Evolutionary conservation across 2,113 vertebrate genomes (phyloP), one percentile per base, ranked within the genome.

Genomic region (Lepus europaeus): DNA sequence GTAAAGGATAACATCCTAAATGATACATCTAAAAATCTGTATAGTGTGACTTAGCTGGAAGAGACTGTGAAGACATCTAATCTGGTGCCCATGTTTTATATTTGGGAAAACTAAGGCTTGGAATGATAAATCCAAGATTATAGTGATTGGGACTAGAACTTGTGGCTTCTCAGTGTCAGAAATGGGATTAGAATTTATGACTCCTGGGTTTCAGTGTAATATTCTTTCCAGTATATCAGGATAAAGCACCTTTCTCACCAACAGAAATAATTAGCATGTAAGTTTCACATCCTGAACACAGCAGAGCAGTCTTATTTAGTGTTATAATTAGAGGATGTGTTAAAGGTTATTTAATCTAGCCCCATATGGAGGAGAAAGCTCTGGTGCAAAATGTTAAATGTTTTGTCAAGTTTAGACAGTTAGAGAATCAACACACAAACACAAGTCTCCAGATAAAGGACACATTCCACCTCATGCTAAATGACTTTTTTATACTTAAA

Each of bases 231-330:
- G 9, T 51, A 33, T 51, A 25, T 77, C 76, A 93, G 16, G 25
- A 85, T 66, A 90, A 92, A 92, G 2, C 29, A 90, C 76, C 80
- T 82, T 64, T 92, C 78, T 90, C 31, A 49, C n/a, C 63, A 91
- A 23, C 82, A 78, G 61, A 92, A 91, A 72, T 85, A 96, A 93
- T 27, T 87, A 80, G 25, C 27, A 78, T n/a, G 73, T 69, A 89
- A 85, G 84, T 95, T 93, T 92, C 39, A 81, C 4, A 74, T 92
- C 12, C 64, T 93, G 59, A 96, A 70, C 90, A 78, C 27, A 84
- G 45, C 29, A 64, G n/a, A 61, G 14, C 33, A 84, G 20, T 84
- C 72, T 90, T 49, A 61, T 53, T 87, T 70, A 78, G 12, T 78
- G 14, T 81, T 90, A 72, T 69, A 90, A 79, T 19, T 86, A 11